Evolutionary conservation across 2,797 vertebrate genomes (phyloP).

Genomic region (Myripristis murdjan): DNA sequence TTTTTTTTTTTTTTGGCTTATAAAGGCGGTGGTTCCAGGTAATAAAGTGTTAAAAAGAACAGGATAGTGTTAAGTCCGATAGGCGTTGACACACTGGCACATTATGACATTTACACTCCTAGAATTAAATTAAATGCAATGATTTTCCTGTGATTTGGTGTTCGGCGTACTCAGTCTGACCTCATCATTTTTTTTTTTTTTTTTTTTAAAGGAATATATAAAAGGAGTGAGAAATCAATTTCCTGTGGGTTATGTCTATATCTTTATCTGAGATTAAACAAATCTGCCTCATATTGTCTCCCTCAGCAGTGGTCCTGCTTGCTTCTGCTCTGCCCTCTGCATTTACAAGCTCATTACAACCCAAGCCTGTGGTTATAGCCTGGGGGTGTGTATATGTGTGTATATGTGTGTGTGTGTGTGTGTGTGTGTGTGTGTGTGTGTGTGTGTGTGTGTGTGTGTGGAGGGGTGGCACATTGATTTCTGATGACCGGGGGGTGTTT

Average conservation of each 20-base stretch:
- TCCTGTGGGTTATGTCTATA: slow-evolving; percentile 56
- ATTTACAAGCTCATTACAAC: slow-evolving; percentile 45
- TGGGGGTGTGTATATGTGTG: slow-evolving; percentile 26
- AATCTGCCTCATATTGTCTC: slow-evolving; percentile 57
- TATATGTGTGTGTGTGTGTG: too few relatives aligned
- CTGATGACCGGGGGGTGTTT: slow-evolving; percentile 58
- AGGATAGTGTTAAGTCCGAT: too few relatives aligned
- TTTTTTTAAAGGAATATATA: too few relatives aligned
- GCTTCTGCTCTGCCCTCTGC: slow-evolving; percentile 26
- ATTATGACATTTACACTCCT: slow-evolving; percentile 1
- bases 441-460: slow-evolving; percentile 19
- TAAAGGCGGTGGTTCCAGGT: too few relatives aligned
- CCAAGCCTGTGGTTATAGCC: slow-evolving; percentile 40
- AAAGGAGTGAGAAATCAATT: slow-evolving; percentile 54
- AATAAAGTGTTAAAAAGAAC: too few relatives aligned
- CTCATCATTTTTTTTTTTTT: too few relatives aligned
- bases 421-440: slow-evolving; percentile 5
- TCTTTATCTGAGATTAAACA: slow-evolving; percentile 55
- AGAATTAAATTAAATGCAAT: too few relatives aligned
- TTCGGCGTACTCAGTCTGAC: not conserved
- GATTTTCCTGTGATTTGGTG: not conserved
- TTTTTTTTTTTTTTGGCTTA: too few relatives aligned
- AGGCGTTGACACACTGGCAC: too few relatives aligned
- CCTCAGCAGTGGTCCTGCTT: slow-evolving; percentile 23
- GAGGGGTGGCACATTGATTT: slow-evolving; percentile 61